phyloP scores from a whole-genome alignment of 2,888 invertebrate species.

The Cybosia mesomella region DNA sequence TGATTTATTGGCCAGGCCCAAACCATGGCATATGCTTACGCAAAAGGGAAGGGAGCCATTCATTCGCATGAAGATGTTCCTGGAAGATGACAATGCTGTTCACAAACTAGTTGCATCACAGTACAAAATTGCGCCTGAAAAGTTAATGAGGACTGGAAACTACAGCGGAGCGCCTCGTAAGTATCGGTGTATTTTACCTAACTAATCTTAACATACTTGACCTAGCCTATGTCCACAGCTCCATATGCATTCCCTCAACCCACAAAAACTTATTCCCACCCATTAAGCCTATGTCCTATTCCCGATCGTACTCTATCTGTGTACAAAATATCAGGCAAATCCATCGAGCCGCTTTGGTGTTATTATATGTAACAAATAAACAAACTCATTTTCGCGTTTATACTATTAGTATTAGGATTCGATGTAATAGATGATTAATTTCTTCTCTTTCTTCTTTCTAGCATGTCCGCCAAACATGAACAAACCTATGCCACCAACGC shows the following conservation, averaged over 20 bases:
- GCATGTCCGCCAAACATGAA: slow-evolving; percentile 89
- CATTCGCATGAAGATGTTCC: slow-evolving; percentile 99
- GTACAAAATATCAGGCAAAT: background rate
- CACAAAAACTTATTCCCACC: background rate
- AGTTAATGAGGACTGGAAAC: slow-evolving; percentile 97
- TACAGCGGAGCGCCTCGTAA: slow-evolving; percentile 94
- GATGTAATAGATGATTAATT: slow-evolving; percentile 30
- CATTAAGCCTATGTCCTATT: background rate
- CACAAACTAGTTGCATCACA: slow-evolving; percentile 98
- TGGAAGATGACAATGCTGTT: slow-evolving; percentile 98
- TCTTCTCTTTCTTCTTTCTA: slow-evolving; percentile 61
- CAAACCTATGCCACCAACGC: slow-evolving; percentile 93
- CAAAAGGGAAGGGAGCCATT: slow-evolving; percentile 98
- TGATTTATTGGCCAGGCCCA: slow-evolving; percentile 98
- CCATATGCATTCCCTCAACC: background rate
- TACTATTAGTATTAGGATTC: background rate
- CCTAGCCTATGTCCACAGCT: background rate
- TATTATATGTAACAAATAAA: background rate
- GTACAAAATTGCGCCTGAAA: slow-evolving; percentile 99
- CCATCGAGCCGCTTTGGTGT: background rate
- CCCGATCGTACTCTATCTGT: background rate
- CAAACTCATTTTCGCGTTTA: background rate
- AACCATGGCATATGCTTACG: slow-evolving; percentile 99
- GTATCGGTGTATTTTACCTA: slow-evolving; percentile 66
- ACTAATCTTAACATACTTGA: background rate